Conservation (phyloP, 2,797 vertebrate genomes). For the Rhyacichthys aspro region DNA sequence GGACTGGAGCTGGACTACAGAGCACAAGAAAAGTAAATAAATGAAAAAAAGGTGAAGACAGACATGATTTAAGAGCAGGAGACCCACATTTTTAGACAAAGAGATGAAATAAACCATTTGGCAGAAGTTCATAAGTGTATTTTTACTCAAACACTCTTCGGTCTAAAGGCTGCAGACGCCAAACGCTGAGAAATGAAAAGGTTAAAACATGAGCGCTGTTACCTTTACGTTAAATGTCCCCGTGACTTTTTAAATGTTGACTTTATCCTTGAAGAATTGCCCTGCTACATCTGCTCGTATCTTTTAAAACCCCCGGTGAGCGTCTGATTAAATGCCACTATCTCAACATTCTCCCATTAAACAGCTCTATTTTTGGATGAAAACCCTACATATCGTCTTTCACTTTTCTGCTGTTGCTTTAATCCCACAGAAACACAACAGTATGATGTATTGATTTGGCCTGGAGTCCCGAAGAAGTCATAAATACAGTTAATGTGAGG, state of each 20-base stretch:
- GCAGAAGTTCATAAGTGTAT: too few relatives aligned
- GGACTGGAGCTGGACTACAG: too few relatives aligned
- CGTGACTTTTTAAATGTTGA: neutral
- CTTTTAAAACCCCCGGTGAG: neutral
- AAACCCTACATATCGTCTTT: neutral
- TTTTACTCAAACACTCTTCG: too few relatives aligned
- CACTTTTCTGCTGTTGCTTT: neutral
- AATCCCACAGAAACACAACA: neutral
- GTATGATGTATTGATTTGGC: neutral
- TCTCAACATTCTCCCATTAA: neutral
- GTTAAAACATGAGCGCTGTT: neutral
- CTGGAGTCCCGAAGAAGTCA: neutral
- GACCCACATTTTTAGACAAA: too few relatives aligned
- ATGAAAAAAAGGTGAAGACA: too few relatives aligned
- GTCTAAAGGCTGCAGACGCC: neutral
- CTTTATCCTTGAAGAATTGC: slow-evolving; percentile 4
- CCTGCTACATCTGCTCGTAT: neutral
- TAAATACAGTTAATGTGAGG: neutral
- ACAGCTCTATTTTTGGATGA: neutral
- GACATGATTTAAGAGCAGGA: too few relatives aligned
- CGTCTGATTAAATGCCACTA: slow-evolving; percentile 4
- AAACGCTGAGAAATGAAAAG: neutral
- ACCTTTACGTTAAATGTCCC: neutral
- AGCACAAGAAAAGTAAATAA: too few relatives aligned
- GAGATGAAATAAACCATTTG: too few relatives aligned